Evolutionary conservation across 2,113 vertebrate species (phyloP), one percentile per base, ranked within the genome.

Genomic region (Otocyon megalotis): DNA sequence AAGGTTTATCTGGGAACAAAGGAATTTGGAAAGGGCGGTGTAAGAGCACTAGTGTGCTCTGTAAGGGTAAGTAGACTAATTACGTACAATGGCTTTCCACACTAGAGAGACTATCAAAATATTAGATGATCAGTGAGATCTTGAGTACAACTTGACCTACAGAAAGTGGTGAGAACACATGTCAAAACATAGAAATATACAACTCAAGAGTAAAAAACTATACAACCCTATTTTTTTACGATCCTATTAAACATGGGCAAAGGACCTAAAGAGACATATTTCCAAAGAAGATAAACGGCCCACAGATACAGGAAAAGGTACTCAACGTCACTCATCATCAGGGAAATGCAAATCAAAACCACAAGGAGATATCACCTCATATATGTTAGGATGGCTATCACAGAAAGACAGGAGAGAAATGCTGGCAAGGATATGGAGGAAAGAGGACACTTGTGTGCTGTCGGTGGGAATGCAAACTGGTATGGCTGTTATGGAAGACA

Each of bases 151-250:
- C 30, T 60, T 77, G 65, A 84, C 32, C 82, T n/a, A 77, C 24
- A 69, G 69, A 95, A 92, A 93, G 48, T 4, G 16, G 8, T 72
- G 69, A 93, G 72, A 87, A 96, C 7, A 30, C 15, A 67, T 24
- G 89, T 97, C n/a, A 92, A 80, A 94, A 56, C 79, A 81, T 30
- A 62, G 3, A 77, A 56, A 71, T 35, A 54, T 15, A 71, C 89
- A 92, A 26, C 32, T 62, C 32, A 63, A 81, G 3, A 87, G 82
- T 71, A 63, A 62, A 88, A 53, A 58, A 43, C 20, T 17, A 62
- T 2, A 48, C 7, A 65, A 85, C 32, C 16, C 93, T 81, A 72
- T 62, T 71, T 43, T 43, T 43, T 43, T 43, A 43, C 43, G 43
- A 86, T 30, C 37, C 93, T 81, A 72, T 62, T 71, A 22, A 50